Percentiles rank a stretch among this genome's conserved stretches.
Evolutionary conservation across 2,113 vertebrate species (phyloP).

Genomic region (Bagarius yarrelli): DNA sequence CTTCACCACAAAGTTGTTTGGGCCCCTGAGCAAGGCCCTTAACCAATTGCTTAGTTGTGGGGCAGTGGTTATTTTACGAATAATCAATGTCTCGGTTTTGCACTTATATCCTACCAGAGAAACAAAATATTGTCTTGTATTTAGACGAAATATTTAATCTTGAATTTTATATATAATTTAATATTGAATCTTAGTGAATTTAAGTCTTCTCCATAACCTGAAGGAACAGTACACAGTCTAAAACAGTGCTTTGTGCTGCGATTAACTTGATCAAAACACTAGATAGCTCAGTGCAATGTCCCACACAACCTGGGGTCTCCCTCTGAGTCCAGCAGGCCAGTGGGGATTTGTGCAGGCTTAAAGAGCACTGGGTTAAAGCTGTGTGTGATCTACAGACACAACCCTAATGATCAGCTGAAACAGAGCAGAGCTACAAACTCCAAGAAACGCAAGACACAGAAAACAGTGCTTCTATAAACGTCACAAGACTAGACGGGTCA

Average conservation of each 20-base stretch:
- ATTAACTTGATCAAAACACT: slow-evolving; percentile 12
- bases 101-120: not conserved
- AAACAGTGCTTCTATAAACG: not conserved
- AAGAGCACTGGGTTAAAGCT: slow-evolving; percentile 12
- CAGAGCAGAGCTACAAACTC: not conserved
- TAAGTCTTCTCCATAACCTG: not conserved
- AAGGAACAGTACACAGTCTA: not conserved
- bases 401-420: slow-evolving; percentile 11
- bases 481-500: not conserved
- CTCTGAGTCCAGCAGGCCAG: not conserved
- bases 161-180: no score
- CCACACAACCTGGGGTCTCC: not conserved
- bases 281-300: slow-evolving; percentile 16
- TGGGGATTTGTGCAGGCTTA: slow-evolving; percentile 4
- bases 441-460: not conserved
- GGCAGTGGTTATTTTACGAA: not conserved
- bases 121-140: not conserved
- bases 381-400: slow-evolving; percentile 7
- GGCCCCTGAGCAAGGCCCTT: no score
- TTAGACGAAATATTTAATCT: no score
- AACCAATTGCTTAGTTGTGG: no score
- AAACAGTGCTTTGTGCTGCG: not conserved
- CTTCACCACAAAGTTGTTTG: no score
- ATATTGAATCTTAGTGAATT: not conserved
- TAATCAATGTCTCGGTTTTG: not conserved